phyloP scores from a whole-genome alignment of 2,888 invertebrate species.

The Leptura quadrifasciata region DNA sequence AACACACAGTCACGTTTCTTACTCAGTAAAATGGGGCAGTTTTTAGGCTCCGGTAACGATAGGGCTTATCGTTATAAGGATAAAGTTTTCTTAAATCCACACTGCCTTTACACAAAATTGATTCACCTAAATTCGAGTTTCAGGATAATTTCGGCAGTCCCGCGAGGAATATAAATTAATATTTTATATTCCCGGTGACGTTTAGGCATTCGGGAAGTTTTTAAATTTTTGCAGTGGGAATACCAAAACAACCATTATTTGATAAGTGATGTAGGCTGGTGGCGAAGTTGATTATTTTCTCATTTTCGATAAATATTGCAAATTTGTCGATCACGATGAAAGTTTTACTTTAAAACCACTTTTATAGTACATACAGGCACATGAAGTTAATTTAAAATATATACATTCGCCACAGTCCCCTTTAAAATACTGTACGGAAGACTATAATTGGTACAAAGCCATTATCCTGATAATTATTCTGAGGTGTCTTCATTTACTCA shows the following conservation, averaged over 20 bases:
- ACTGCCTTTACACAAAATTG: conserved; percentile 15
- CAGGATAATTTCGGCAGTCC: conserved; percentile 14
- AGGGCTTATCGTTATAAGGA: conserved; percentile 20
- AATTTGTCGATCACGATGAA: too few species aligned
- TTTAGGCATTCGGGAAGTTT: conserved; percentile 9
- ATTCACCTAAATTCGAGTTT: conserved; percentile 25
- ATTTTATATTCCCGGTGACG: conserved; percentile 7
- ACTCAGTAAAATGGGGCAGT: background rate
- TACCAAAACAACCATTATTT: conserved; percentile 3
- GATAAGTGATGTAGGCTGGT: conserved; percentile 12
- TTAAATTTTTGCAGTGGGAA: background rate
- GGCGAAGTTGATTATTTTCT: too few species aligned
- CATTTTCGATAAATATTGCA: too few species aligned
- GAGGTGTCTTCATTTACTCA: too few species aligned
- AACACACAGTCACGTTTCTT: background rate
- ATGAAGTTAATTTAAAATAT: too few species aligned
- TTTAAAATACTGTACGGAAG: too few species aligned
- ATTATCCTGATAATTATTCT: too few species aligned
- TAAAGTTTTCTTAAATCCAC: conserved; percentile 24
- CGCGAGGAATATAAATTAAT: conserved; percentile 27
- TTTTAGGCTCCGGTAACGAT: background rate
- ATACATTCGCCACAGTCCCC: too few species aligned
- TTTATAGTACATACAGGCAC: too few species aligned
- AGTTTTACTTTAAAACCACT: too few species aligned
- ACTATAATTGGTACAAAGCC: too few species aligned